Percentiles rank a stretch among this genome's conserved stretches.
Evolutionary conservation across 2,888 invertebrate species (phyloP).

Genomic region (Chalcis sispes): DNA sequence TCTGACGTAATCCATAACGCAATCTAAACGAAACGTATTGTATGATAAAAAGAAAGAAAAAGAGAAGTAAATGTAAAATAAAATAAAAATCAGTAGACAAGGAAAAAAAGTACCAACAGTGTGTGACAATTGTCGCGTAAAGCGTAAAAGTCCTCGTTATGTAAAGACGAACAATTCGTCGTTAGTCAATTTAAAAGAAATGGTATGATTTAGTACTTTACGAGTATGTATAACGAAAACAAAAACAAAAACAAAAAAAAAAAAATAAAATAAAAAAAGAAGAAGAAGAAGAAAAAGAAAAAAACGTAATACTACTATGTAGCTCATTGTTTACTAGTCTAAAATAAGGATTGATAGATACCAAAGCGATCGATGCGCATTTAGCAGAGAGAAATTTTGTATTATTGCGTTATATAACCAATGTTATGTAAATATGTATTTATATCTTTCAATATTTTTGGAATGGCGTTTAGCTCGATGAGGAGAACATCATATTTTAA

Average conservation of each 20-base stretch:
- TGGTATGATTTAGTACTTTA: no score
- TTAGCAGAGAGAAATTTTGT: constrained; percentile 5
- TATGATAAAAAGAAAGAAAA: neutral
- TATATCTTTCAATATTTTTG: neutral
- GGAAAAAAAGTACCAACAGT: neutral
- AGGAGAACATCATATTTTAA: neutral
- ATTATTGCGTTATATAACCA: constrained; percentile 18
- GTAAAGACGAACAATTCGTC: constrained; percentile 11
- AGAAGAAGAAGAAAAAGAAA: neutral
- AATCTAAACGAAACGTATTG: no score
- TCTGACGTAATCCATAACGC: neutral
- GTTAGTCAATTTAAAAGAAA: constrained; percentile 46
- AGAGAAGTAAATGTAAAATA: neutral
- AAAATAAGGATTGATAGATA: constrained; percentile 9
- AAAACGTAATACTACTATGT: constrained; percentile 13
- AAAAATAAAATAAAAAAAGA: neutral
- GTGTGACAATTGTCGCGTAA: neutral
- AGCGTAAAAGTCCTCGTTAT: neutral
- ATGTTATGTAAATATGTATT: constrained; percentile 27
- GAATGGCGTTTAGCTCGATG: neutral
- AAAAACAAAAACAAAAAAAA: no score
- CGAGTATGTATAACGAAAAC: no score
- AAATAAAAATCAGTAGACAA: neutral
- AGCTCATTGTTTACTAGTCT: constrained; percentile 38
- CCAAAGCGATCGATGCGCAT: constrained; percentile 11